Conservation (phyloP, 2,888 invertebrate species). For the Euzophera pinguis region DNA sequence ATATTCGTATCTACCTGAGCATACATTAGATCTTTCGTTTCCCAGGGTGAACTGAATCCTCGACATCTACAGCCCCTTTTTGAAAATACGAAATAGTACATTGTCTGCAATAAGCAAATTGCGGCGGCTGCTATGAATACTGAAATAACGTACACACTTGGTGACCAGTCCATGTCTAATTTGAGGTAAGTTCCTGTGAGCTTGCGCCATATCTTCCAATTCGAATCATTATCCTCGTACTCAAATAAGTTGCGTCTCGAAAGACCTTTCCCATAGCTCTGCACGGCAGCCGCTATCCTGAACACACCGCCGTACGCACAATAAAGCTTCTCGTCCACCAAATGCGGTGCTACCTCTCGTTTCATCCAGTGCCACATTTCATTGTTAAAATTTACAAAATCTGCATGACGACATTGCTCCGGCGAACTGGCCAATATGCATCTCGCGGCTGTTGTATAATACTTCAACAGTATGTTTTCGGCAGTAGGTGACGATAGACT, state of each 20-base stretch:
- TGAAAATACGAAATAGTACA: conserved; percentile 45
- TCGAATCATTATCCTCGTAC: conserved; percentile 28
- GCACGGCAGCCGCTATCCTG: conserved; percentile 65
- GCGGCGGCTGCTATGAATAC: conserved; percentile 42
- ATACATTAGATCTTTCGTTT: neutral
- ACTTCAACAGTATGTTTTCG: conserved; percentile 57
- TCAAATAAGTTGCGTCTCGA: conserved; percentile 56
- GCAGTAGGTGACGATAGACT: conserved; percentile 50
- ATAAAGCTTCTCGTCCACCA: conserved; percentile 60
- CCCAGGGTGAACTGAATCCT: conserved; percentile 24
- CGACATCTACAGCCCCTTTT: conserved; percentile 37
- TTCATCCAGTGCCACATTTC: conserved; percentile 74
- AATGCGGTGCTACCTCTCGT: conserved; percentile 59
- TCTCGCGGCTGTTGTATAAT: conserved; percentile 59
- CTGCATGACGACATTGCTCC: conserved; percentile 52
- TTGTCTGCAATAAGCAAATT: conserved; percentile 54
- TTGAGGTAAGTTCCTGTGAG: conserved; percentile 43
- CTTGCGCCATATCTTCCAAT: conserved; percentile 54
- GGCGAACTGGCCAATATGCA: conserved; percentile 62
- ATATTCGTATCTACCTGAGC: conserved; percentile 26
- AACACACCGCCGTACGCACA: conserved; percentile 63
- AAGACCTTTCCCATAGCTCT: conserved; percentile 60
- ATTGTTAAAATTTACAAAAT: conserved; percentile 64
- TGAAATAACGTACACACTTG: conserved; percentile 44
- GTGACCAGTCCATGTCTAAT: conserved; percentile 52